These are phyloP conservation scores for Suricata suricatta DNA, from an alignment of 2,113 vertebrate species.

Conservation along the genomic window DNA sequence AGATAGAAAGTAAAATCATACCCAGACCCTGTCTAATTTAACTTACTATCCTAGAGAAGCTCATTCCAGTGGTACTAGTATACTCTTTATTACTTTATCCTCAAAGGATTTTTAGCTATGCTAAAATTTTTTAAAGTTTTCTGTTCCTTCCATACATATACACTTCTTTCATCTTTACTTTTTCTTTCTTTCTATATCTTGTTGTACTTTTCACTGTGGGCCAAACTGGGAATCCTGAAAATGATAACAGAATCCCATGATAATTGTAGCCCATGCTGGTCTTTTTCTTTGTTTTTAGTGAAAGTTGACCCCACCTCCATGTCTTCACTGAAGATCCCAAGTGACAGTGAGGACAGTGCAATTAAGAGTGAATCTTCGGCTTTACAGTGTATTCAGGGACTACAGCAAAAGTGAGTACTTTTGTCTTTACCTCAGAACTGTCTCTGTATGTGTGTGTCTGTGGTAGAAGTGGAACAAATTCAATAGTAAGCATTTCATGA, in stretches of 20 bases:
- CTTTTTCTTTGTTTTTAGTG: conserved; percentile 78
- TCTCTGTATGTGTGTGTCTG: background rate
- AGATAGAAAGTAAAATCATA: background rate
- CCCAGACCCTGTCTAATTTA: background rate
- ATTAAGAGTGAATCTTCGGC: conserved; percentile 79
- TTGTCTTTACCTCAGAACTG: background rate
- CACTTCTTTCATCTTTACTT: background rate
- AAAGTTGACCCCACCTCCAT: conserved; percentile 85
- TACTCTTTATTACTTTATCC: background rate
- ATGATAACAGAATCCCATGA: background rate
- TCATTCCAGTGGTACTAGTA: conserved; percentile 8
- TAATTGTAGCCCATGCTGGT: background rate
- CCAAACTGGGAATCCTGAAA: background rate
- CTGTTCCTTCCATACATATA: background rate
- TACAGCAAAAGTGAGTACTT: conserved; percentile 83
- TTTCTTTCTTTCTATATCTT: conserved; percentile 25
- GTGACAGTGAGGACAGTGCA: conserved; percentile 85
- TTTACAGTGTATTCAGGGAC: conserved; percentile 82
- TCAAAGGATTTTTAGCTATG: conserved; percentile 6
- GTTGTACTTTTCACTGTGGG: background rate
- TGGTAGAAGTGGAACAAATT: background rate
- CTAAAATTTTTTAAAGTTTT: background rate
- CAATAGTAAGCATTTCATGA: background rate
- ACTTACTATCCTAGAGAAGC: background rate
- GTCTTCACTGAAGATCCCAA: conserved; percentile 85